Base-by-base conservation (phyloP, 1,140 invertebrate genomes). In the Eueides isabella region DNA sequence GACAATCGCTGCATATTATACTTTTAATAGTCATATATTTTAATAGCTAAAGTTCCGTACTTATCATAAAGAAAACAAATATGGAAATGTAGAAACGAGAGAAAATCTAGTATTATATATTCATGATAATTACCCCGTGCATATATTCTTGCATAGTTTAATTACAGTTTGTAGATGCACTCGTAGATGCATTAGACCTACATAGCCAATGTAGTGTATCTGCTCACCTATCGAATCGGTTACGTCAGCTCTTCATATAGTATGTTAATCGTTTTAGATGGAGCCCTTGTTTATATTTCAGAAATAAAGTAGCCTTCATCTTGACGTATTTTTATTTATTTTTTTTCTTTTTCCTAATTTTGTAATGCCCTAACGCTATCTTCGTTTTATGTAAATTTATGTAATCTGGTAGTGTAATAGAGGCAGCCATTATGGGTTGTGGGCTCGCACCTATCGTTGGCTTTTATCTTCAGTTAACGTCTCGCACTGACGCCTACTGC, bases 171-270 rank as follows among this genome's bases (percentile, higher is more conserved):
- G 63, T 65, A 65, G 55, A 76, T 72, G 74, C 72, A 80, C 67
- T 77, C 73, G 77, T 69, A 81, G 76, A 83, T 80, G 80, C 75
- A 82, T 75, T 68, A 80, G 85, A 90, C 87, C 89, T 88, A 90
- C 80, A 87, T 89, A 87, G 41, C 72, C 87, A 84, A 73, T 83
- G 81, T 89, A 85, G 81, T 89, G 87, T 89, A 64, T 77, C 84
- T 80, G 87, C 74, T 82, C 80, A 65, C 67, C 73, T 83, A 83
- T 83, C 85, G 85, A 79, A 82, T 85, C 77, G 80, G 74, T 88
- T 87, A 82, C 87, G 77, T 87, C 85, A 89, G 66, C 77, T 82
- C 75, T 71, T 80, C 72, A 77, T 78, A 71, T 67, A 77, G 64
- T 72, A 64, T 78, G 72, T 75, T 66, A 71, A 74, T 68, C 41